Evolutionary conservation across 1,140 invertebrate species (phyloP).

Genomic region (Mactra quadrangularis): DNA sequence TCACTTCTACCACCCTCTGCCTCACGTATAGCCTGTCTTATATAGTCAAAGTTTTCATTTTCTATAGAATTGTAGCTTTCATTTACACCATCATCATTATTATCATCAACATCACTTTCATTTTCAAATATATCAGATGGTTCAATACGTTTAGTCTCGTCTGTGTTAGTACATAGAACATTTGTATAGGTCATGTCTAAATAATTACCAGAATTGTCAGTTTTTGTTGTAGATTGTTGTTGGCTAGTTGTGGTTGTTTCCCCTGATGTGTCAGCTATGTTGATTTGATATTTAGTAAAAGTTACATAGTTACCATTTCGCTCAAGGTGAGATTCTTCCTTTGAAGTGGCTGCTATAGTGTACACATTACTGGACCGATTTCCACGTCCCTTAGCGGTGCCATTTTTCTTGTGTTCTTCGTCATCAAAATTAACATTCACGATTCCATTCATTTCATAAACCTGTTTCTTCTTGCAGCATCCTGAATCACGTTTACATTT

Average conservation of each 20-base stretch:
- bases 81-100: not conserved
- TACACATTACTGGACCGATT: constrained; percentile 38
- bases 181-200: constrained; percentile 48
- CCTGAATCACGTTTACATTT: constrained; percentile 23
- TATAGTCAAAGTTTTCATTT: constrained; percentile 48
- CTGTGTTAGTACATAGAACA: not conserved
- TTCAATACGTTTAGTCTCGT: not conserved
- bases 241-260: not conserved
- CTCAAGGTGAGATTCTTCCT: not conserved
- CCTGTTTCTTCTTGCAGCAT: constrained; percentile 3
- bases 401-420: constrained; percentile 32
- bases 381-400: not conserved
- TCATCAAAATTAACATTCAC: constrained; percentile 40
- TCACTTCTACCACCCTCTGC: constrained; percentile 7
- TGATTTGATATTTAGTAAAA: constrained; percentile 35
- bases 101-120: not conserved
- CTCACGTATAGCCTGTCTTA: constrained; percentile 1
- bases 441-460: constrained; percentile 32
- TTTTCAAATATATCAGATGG: constrained; percentile 17
- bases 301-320: constrained; percentile 12
- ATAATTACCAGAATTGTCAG: constrained; percentile 11
- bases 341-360: constrained; percentile 42
- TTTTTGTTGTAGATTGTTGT: not conserved
- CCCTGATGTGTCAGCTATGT: not conserved
- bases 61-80: constrained; percentile 46